Evolutionary conservation across 2,113 vertebrate species (phyloP).

Genomic region (Marmota monax): DNA sequence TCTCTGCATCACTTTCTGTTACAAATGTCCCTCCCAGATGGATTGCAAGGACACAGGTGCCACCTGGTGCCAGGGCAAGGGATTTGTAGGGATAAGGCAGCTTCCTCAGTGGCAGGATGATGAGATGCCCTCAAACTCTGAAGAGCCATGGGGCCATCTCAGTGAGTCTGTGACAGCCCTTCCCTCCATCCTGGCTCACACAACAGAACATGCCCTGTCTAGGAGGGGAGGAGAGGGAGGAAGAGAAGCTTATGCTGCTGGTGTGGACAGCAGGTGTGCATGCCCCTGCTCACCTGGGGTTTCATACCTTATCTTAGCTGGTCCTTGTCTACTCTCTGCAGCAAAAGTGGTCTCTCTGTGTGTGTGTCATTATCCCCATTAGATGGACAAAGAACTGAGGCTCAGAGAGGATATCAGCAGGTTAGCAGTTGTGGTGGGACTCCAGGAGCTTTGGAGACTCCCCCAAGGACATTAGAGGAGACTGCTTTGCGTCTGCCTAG

Average conservation of each 20-base stretch:
- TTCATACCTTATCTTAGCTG: not conserved
- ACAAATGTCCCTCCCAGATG: not conserved
- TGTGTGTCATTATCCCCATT: not conserved
- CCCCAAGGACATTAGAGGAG: not conserved
- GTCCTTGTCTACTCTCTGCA: not conserved
- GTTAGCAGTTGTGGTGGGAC: not conserved
- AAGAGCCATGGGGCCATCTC: not conserved
- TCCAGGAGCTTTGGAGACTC: not conserved
- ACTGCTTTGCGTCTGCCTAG: not conserved
- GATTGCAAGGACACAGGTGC: not conserved
- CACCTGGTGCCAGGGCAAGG: not conserved
- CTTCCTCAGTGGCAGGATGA: not conserved
- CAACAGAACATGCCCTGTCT: not conserved
- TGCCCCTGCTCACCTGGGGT: not conserved
- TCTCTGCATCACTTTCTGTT: not conserved
- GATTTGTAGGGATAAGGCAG: not conserved
- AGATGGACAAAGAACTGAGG: not conserved
- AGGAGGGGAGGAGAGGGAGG: not conserved
- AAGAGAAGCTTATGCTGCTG: not conserved
- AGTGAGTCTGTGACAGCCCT: not conserved
- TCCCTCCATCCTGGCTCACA: not conserved
- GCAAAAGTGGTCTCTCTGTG: not conserved
- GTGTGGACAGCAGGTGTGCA: not conserved
- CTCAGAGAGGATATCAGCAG: not conserved
- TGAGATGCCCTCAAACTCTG: accelerated